These are phyloP conservation scores for Scomber japonicus DNA, from an alignment of 2,113 vertebrate genomes.

Conservation along the genomic window DNA sequence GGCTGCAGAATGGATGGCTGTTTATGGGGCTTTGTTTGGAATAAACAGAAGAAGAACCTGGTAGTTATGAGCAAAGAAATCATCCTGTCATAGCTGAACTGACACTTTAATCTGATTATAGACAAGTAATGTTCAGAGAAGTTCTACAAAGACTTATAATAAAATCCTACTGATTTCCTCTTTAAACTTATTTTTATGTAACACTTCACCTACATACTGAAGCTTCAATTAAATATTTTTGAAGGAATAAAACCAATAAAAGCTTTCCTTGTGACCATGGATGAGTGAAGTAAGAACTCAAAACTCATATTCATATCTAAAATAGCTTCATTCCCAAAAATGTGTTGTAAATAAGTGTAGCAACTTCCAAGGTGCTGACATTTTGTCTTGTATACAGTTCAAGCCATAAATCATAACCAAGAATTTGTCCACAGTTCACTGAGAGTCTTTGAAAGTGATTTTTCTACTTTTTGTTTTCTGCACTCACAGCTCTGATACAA, in stretches of 20 bases:
- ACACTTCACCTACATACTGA: background rate
- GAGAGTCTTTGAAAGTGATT: too few species aligned
- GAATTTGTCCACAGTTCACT: background rate
- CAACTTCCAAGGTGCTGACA: too few species aligned
- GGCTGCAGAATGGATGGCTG: too few species aligned
- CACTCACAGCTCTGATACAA: too few species aligned
- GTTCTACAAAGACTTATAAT: background rate
- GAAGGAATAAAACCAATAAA: background rate
- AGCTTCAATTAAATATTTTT: background rate
- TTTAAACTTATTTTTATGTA: background rate
- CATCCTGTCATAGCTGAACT: background rate
- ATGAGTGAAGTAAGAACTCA: background rate
- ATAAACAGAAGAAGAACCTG: too few species aligned
- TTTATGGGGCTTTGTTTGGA: too few species aligned
- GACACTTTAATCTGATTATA: background rate
- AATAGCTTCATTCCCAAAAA: slow-evolving; percentile 8
- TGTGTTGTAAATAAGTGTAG: slow-evolving; percentile 11
- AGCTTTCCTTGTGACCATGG: background rate
- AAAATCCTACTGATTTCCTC: background rate
- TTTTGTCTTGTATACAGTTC: background rate
- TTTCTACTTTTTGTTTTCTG: too few species aligned
- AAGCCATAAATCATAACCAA: background rate
- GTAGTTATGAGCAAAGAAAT: background rate
- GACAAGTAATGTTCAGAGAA: background rate
- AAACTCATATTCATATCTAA: background rate